Evolutionary conservation across 1,140 invertebrate species (phyloP), one percentile per base, ranked within the genome.

Genomic region (Mya arenaria): DNA sequence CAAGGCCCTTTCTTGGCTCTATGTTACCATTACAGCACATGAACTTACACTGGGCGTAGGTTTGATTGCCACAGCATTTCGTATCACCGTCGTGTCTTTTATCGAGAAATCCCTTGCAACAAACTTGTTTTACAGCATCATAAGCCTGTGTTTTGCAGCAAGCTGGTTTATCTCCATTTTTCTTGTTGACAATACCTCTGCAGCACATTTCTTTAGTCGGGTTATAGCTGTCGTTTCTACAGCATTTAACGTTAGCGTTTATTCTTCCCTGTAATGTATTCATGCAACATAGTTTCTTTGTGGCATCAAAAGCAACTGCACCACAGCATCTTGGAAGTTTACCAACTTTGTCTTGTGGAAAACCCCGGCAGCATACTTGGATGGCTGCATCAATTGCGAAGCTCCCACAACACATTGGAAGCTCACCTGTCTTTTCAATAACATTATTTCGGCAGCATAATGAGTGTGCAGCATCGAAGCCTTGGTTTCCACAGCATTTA

Each of bases 201-300:
- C 79, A 82, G 44, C 79, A 82, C 10, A 82, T 63, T 41, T 82
- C 69, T 66, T 66, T 82, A 4, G 60, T 8, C 17, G 79, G 79
- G 32, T 82, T 65, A 34, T 48, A 82, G 52, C 68, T 82, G 15
- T 52, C 60, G 23, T 65, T 74, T 28, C 58, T 37, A 39, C 79
- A 82, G 52, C 79, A 82, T 39, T 66, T 82, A n/a, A 52, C 23
- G 8, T 65, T 60, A 8, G 39, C 8, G 8, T 55, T 30, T 1
- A 71, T 15, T 30, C 79, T 32, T 37, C 68, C 62, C 66, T 73
- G 68, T 23, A 82, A 36, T 37, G n/a, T 66, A 32, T 60, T 58
- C 1, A 39, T 23, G 37, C 79, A 82, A 48, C 79, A 82, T 63
- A 82, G 55, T 28, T 82, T 25, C 32, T 55, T 72, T 10, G 58